Evolutionary conservation across 2,888 invertebrate genomes (phyloP).

Genomic region (Pyrgus malvae): DNA sequence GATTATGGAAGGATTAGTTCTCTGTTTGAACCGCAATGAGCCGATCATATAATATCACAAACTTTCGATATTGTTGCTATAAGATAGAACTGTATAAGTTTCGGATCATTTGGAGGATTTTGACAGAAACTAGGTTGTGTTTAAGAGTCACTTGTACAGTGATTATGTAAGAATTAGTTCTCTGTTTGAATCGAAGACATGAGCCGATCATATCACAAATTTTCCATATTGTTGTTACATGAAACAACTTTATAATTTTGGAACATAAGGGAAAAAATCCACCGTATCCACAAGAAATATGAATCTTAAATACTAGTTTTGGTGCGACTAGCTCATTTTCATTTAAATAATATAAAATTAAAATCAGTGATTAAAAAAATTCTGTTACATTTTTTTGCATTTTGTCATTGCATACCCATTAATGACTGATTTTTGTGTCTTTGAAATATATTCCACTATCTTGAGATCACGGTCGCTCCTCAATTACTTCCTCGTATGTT

Average conservation of each 20-base stretch:
- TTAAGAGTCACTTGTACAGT: neutral
- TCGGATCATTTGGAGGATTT: constrained; percentile 22
- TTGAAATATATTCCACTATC: no score
- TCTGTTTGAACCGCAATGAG: constrained; percentile 8
- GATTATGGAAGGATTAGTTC: constrained; percentile 16
- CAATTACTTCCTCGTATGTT: constrained; percentile 18
- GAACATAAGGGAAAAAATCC: constrained; percentile 24
- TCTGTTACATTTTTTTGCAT: no score
- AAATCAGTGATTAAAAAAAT: no score
- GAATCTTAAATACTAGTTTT: no score
- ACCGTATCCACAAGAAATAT: no score
- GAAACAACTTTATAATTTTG: constrained; percentile 4
- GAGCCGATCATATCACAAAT: constrained; percentile 32
- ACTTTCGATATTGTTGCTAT: constrained; percentile 28
- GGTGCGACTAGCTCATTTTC: no score
- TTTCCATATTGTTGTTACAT: constrained; percentile 25
- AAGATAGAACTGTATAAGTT: constrained; percentile 6
- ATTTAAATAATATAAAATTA: no score
- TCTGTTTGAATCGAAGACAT: constrained; percentile 17
- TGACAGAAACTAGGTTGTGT: neutral
- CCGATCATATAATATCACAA: constrained; percentile 31
- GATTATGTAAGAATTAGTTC: constrained; percentile 17
- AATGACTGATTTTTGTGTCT: no score
- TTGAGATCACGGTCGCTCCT: no score
- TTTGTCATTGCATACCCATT: no score